Evolutionary conservation across 2,888 invertebrate genomes (phyloP), one percentile per base, ranked within the genome.

Genomic region (Netelia melanura): DNA sequence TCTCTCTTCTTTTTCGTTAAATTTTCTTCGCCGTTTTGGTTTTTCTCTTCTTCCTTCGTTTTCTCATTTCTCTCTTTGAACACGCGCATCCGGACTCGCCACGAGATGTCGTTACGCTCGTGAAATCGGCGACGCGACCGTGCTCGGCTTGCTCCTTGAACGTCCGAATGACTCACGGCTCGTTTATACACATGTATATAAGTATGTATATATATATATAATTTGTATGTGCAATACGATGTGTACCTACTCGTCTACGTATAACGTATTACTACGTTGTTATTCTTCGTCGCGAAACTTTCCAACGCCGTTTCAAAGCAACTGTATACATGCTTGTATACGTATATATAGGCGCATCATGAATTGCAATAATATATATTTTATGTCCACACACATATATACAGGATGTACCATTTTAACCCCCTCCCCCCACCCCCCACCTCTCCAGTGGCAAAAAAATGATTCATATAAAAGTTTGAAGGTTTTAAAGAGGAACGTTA

Each of bases 271-370:
- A 65, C 71, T 61, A 2, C 65, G 61, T 48, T 52, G 65, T 25
- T 83, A 64, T 83, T 80, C 79, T 54, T 76, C 74, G 68, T 78
- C 54, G 72, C 74, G 62, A 81, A 81, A 84, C 84, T 84, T 81
- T 84, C 81, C 81, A 84, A 78, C 77, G 81, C 64, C 67, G 76
- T 61, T 72, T 76, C 21, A 76, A 17, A 10, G 56, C 17, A 3
- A 10, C 25, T 65, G 0, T 23, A 65, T 64, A 38, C 23, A 54
- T 30, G 52, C n/a, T 48, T 52, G 52, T 21, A 17, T 30, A 64
- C 14, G 23, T 11, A 76, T 23, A 38, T 64, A 30, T 14, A 64
- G 38, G 61, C 11, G 43, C 21, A 68, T 78, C 25, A 25, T 58
- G 23, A 52, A 58, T 43, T 70, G 70, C 23, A 54, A 77, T 54